Evolutionary conservation across 1,140 invertebrate genomes (phyloP).

Genomic region (Latrodectus geometricus): DNA sequence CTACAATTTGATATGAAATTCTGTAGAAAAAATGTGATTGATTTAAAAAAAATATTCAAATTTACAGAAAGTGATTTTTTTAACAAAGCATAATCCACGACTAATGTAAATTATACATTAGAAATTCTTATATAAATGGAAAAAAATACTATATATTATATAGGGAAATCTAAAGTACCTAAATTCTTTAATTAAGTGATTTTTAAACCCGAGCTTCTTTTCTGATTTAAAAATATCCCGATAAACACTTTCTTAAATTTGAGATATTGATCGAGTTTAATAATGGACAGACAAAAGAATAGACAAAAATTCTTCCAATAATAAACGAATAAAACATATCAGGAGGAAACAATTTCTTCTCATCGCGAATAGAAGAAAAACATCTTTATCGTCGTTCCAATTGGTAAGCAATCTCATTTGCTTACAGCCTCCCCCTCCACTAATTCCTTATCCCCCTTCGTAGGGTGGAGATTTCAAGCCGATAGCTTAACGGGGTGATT

Average conservation of each 20-base stretch:
- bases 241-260: not conserved
- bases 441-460: conserved; percentile 37
- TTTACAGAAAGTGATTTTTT: too few relatives aligned
- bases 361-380: conserved; percentile 14
- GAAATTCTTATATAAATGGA: too few relatives aligned
- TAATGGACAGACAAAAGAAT: not conserved
- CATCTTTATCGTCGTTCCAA: conserved; percentile 40
- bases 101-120: too few relatives aligned
- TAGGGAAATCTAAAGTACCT: too few relatives aligned
- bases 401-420: conserved; percentile 49
- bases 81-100: too few relatives aligned
- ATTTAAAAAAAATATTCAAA: too few relatives aligned
- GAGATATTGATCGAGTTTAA: not conserved
- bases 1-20: too few relatives aligned
- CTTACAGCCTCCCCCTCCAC: conserved; percentile 39
- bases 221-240: not conserved
- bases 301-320: conserved; percentile 15
- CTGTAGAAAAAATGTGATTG: too few relatives aligned
- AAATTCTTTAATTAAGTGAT: not conserved
- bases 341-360: not conserved
- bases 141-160: too few relatives aligned
- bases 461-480: conserved; percentile 51
- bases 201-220: not conserved
- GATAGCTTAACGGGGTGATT: conserved; percentile 56
- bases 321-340: not conserved